Conservation (phyloP, 2,888 invertebrate genomes). For the Melipona beecheii region DNA sequence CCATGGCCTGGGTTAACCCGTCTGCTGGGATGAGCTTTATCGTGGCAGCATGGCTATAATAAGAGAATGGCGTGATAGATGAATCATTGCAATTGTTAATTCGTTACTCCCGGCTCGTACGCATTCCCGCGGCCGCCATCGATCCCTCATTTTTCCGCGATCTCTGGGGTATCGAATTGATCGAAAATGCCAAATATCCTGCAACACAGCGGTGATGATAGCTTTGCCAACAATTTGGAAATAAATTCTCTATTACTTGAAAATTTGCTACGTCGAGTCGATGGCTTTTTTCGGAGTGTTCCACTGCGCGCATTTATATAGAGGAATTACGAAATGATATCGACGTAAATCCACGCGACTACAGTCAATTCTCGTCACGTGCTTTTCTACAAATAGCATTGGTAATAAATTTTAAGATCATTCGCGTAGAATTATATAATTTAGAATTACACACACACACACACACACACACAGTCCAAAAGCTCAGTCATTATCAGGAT, state of each 20-base stretch:
- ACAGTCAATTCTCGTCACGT: background rate
- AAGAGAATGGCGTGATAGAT: constrained; percentile 66
- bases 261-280: constrained; percentile 3
- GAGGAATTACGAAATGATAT: background rate
- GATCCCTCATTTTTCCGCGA: constrained; percentile 32
- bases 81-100: constrained; percentile 67
- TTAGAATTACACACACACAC: too few relatives aligned
- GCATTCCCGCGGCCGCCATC: constrained; percentile 18
- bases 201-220: background rate
- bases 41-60: constrained; percentile 59
- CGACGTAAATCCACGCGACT: background rate
- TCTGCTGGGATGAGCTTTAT: constrained; percentile 65
- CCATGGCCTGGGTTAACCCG: constrained; percentile 44
- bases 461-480: too few relatives aligned
- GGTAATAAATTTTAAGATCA: background rate
- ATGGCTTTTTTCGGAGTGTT: background rate
- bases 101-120: constrained; percentile 44
- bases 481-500: background rate
- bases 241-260: constrained; percentile 24
- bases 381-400: background rate
- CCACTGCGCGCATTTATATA: background rate
- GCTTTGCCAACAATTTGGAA: constrained; percentile 13
- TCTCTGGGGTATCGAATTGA: constrained; percentile 17
- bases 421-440: background rate
- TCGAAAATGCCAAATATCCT: constrained; percentile 16